Base-by-base conservation (phyloP, 2,113 vertebrate genomes). In the Propithecus coquereli region DNA sequence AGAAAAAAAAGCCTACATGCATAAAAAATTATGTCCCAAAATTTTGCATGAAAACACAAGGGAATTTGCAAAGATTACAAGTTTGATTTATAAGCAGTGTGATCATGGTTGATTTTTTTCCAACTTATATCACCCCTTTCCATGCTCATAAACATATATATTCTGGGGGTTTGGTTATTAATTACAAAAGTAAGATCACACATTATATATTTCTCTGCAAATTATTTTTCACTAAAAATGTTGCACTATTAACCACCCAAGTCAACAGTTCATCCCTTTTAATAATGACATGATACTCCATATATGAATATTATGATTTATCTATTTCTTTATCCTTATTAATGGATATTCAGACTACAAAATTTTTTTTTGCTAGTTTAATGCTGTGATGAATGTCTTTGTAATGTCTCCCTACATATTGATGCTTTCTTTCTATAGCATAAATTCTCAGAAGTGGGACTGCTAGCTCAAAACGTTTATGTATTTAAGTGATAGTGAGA, bases 151-250 rank as follows among this genome's bases (percentile, higher is more conserved):
- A 91, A 87, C 59, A 87, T 63, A 83, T 5, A 40, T 23, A 70
- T 4, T 23, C 43, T 6, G 25, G 22, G 20, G 10, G n/a, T 50
- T 16, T 81, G 65, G 25, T 37, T 86, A 77, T 71, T 71, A 50
- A 66, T 93, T 94, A 86, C 8, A 76, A 91, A 91, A 57, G 43
- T 59, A 8, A n/a, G 27, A 94, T 59, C 43, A 91, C 43, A 77
- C 0, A 73, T 27, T 14, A 43, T 37, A 22, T 18, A 74, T 37
- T 87, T 63, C 65, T 68, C 22, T 83, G 34, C 6, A 92, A 89
- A 89, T 71, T 80, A 91, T 84, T 74, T 95, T 77, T 90, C 52
- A 90, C 80, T 70, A 71, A 87, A 82, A 94, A 85, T 37, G 91
- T 16, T 74, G 91, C 6, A 85, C 4, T 59, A 95, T 57, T 68